These are phyloP conservation scores for Coregonus ussuriensis DNA, from an alignment of 2,797 vertebrate genomes.

Conservation along the genomic window DNA sequence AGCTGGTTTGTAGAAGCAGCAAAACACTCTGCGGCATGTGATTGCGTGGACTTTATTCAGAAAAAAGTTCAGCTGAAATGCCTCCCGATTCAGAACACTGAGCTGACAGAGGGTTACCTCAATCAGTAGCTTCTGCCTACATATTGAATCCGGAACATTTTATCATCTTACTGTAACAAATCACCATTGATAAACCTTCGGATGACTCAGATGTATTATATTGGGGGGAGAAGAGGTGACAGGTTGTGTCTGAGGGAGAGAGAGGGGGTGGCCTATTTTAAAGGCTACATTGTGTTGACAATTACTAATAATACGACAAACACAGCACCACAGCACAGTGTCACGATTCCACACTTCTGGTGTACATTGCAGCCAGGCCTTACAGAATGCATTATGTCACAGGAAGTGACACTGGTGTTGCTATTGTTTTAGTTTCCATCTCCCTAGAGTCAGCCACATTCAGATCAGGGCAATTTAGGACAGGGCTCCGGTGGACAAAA, in stretches of 20 bases:
- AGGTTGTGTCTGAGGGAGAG: slow-evolving; percentile 2
- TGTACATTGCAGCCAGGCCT: not conserved
- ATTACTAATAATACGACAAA: not conserved
- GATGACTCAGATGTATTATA: too few species aligned
- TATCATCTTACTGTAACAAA: too few species aligned
- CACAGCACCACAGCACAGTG: too few species aligned
- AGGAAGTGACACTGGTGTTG: slow-evolving; percentile 2
- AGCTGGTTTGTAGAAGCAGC: too few species aligned
- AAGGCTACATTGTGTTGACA: not conserved
- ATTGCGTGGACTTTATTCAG: too few species aligned
- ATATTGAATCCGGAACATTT: too few species aligned
- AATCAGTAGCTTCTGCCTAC: not conserved
- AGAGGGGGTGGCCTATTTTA: too few species aligned
- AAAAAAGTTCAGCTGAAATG: not conserved
- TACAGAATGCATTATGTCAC: not conserved
- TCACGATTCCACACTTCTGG: not conserved
- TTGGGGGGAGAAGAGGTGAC: slow-evolving; percentile 10
- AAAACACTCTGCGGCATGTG: too few species aligned
- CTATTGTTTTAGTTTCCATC: not conserved
- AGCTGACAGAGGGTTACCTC: not conserved
- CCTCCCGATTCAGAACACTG: not conserved
- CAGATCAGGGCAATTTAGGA: not conserved
- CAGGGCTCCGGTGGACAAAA: not conserved
- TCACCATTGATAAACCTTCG: too few species aligned
- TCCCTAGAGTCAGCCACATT: not conserved